Evolutionary conservation across 2,113 vertebrate genomes (phyloP).

Genomic region (Fulica atra): DNA sequence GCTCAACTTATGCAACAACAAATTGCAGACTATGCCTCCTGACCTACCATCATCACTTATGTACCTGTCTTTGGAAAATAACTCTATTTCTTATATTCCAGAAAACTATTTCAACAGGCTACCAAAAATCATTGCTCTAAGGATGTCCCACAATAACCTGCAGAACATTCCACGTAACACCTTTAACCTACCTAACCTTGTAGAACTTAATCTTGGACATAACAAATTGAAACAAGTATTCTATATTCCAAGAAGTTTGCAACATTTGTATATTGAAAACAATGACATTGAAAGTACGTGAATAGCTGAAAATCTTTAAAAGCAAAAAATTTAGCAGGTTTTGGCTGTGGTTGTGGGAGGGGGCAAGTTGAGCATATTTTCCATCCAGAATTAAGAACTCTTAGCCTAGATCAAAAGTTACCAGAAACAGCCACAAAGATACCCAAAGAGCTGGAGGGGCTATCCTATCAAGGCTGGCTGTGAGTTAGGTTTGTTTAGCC

Average conservation of each 20-base stretch:
- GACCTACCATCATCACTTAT: conserved; percentile 78
- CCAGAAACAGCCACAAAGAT: not conserved
- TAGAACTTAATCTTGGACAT: conserved; percentile 83
- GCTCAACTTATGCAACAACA: conserved; percentile 80
- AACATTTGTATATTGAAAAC: conserved; percentile 82
- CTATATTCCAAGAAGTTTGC: conserved; percentile 80
- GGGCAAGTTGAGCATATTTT: not conserved
- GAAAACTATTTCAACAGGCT: conserved; percentile 79
- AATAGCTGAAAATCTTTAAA: not conserved
- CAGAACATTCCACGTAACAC: conserved; percentile 69
- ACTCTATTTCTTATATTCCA: conserved; percentile 81
- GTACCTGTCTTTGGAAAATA: conserved; percentile 84
- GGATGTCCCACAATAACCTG: conserved; percentile 80
- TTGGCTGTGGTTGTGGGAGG: not conserved
- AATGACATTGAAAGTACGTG: conserved; percentile 83
- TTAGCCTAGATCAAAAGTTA: not conserved
- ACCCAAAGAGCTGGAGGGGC: too few species aligned
- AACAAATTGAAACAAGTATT: conserved; percentile 82
- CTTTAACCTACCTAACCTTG: conserved; percentile 80
- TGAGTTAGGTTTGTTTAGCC: too few species aligned
- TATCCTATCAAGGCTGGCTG: too few species aligned
- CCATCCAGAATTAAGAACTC: not conserved
- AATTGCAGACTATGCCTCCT: conserved; percentile 76
- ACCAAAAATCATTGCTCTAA: conserved; percentile 76
- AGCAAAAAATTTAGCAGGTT: not conserved